phyloP scores from a whole-genome alignment of 2,797 vertebrate genomes.

The Etheostoma perlongum region DNA sequence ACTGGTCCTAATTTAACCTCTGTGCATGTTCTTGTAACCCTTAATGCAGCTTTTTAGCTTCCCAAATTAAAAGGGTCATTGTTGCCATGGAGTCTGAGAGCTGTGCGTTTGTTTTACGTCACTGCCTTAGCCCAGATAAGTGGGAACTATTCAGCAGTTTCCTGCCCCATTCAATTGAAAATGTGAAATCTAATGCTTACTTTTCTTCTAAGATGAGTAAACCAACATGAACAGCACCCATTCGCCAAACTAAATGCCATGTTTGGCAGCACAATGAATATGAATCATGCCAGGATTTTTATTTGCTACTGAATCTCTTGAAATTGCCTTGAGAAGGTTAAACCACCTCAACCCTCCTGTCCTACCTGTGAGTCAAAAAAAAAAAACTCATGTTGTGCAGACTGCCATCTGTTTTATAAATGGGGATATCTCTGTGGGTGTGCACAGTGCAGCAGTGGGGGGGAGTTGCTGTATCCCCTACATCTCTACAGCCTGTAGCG shows the following conservation, averaged over 20 bases:
- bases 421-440: no score
- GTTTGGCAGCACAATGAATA: not conserved
- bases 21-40: not conserved
- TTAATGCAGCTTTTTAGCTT: not conserved
- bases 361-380: not conserved
- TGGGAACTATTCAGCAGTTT: conserved; percentile 15
- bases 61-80: not conserved
- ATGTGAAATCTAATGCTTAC: not conserved
- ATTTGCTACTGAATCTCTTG: not conserved
- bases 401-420: no score
- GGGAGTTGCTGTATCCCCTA: not conserved
- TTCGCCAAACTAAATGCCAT: not conserved
- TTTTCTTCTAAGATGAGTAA: not conserved
- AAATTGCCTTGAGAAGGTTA: not conserved
- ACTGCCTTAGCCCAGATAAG: not conserved
- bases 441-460: no score
- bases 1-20: not conserved
- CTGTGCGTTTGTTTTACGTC: not conserved
- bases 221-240: not conserved
- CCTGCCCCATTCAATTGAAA: not conserved
- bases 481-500: no score
- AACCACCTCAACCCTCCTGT: not conserved
- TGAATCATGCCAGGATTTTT: not conserved
- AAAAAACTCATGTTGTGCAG: no score
- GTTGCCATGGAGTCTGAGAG: not conserved